Conservation (phyloP, 2,113 vertebrate genomes). For the Sorex fumeus region DNA sequence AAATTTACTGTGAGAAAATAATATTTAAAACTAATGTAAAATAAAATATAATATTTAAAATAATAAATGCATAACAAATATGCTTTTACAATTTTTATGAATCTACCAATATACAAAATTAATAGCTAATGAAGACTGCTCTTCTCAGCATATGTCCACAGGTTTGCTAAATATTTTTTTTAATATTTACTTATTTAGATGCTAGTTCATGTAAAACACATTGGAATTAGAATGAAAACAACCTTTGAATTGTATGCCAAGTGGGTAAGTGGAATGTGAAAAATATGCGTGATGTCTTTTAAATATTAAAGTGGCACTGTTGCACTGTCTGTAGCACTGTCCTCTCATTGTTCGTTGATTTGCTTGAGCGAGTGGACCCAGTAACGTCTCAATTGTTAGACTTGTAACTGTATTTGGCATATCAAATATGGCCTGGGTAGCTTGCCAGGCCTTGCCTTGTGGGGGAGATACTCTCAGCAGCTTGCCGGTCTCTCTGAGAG, state of each 20-base stretch:
- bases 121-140: not conserved
- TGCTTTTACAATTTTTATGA: not conserved
- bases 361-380: too few relatives aligned
- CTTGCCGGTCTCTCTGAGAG: too few relatives aligned
- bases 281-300: not conserved
- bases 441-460: too few relatives aligned
- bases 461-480: too few relatives aligned
- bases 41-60: not conserved
- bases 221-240: not conserved
- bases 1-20: not conserved
- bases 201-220: not conserved
- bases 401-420: too few relatives aligned
- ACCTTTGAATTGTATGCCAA: not conserved
- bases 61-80: not conserved
- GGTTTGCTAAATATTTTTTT: slow-evolving; percentile 4
- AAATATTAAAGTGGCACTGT: not conserved
- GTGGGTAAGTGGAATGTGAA: not conserved
- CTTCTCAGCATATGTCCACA: not conserved
- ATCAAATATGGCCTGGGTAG: too few relatives aligned
- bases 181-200: slow-evolving; percentile 53
- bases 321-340: too few relatives aligned
- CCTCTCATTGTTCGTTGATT: too few relatives aligned
- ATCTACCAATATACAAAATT: slow-evolving; percentile 30
- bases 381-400: too few relatives aligned
- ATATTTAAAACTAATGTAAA: slow-evolving; percentile 3